These are phyloP conservation scores for Macropodus opercularis DNA, from an alignment of 2,797 vertebrate species.

Conservation along the genomic window DNA sequence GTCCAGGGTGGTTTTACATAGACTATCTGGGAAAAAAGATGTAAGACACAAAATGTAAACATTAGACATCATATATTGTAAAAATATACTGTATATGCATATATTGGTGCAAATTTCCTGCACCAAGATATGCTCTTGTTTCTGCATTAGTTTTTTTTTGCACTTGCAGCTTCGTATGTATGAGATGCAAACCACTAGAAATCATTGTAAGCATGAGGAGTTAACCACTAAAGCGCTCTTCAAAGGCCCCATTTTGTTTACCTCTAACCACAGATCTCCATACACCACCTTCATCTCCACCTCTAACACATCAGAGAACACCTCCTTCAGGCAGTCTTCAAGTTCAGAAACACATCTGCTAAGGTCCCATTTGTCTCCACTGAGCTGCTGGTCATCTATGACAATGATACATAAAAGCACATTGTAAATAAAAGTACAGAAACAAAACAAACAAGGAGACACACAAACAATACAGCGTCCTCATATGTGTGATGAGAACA, in stretches of 20 bases:
- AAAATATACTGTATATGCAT: background rate
- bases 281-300: slow-evolving; percentile 91
- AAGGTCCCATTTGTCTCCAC: slow-evolving; percentile 38
- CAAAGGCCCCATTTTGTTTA: too few species aligned
- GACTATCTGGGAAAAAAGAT: slow-evolving; percentile 82
- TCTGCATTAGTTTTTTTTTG: too few species aligned
- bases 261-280: slow-evolving; percentile 90
- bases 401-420: slow-evolving; percentile 1
- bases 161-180: too few species aligned
- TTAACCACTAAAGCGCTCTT: too few species aligned
- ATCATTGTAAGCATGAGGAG: too few species aligned
- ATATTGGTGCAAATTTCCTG: too few species aligned
- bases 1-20: slow-evolving; percentile 92
- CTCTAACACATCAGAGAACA: slow-evolving; percentile 88
- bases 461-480: background rate
- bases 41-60: background rate
- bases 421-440: background rate
- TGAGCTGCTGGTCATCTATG: slow-evolving; percentile 30
- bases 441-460: background rate
- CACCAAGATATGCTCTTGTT: too few species aligned
- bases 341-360: slow-evolving; percentile 77
- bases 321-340: slow-evolving; percentile 84
- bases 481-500: background rate
- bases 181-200: too few species aligned
- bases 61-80: background rate